phyloP scores from a whole-genome alignment of 2,797 vertebrate species.

The Typhlichthys subterraneus region DNA sequence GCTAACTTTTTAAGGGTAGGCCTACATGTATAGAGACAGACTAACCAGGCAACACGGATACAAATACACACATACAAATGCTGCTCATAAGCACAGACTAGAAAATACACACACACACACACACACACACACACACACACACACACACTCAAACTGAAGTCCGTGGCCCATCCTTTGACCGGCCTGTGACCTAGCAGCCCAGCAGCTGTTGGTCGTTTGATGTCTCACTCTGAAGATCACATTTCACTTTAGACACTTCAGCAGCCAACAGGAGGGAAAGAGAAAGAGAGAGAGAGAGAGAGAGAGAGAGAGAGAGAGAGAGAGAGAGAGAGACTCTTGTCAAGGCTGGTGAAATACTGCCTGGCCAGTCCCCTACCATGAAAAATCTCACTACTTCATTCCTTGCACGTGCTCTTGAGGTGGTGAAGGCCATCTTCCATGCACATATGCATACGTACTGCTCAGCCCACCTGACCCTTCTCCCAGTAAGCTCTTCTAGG shows the following conservation, averaged over 20 bases:
- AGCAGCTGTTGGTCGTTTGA: conserved; percentile 82
- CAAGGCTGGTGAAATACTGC: conserved; percentile 7
- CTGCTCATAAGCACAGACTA: conserved; percentile 14
- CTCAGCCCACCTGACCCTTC: background rate
- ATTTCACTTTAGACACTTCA: conserved; percentile 54
- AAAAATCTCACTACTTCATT: conserved; percentile 21
- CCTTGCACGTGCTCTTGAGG: background rate
- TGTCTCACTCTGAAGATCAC: conserved; percentile 76
- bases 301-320: conserved; percentile 1
- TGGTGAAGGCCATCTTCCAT: conserved; percentile 1
- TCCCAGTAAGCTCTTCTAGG: no score
- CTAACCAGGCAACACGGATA: conserved; percentile 8
- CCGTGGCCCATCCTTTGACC: conserved; percentile 77
- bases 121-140: conserved; percentile 20
- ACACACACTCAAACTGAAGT: conserved; percentile 50
- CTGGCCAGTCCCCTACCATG: conserved; percentile 36
- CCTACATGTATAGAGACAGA: no score
- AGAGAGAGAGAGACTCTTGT: conserved; percentile 2
- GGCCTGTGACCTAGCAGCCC: conserved; percentile 74
- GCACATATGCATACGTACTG: background rate
- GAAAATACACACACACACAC: conserved; percentile 28
- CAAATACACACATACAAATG: conserved; percentile 38
- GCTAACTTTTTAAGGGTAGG: no score
- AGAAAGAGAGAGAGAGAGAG: conserved; percentile 7
- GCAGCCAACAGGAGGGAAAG: conserved; percentile 39